Percentiles rank a stretch among this genome's conserved stretches.
Conservation (phyloP, 2,888 invertebrate species). For the Cylloceria caligata region DNA sequence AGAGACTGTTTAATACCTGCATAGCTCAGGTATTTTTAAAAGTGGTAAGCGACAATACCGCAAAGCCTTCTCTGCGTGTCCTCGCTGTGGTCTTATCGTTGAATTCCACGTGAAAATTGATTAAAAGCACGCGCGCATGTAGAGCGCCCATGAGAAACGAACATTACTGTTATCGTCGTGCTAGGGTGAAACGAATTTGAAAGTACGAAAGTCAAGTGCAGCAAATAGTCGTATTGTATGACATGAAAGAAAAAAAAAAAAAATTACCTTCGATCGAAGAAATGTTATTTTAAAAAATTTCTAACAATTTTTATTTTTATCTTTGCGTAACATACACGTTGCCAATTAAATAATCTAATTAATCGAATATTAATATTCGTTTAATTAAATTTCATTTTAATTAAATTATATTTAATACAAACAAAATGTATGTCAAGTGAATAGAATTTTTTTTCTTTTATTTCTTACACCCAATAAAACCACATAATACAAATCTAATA, state of each 20-base stretch:
- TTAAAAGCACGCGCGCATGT: not conserved
- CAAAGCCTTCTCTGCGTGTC: not conserved
- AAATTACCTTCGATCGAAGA: not conserved
- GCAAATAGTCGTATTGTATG: not conserved
- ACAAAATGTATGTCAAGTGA: not conserved
- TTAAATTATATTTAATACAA: not conserved
- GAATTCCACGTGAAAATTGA: slow-evolving; percentile 51
- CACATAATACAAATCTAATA: too few relatives aligned
- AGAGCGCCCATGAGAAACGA: not conserved
- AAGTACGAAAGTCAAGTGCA: not conserved
- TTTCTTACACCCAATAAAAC: too few relatives aligned
- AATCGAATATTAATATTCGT: not conserved
- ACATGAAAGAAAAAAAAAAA: not conserved
- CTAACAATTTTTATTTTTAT: too few relatives aligned
- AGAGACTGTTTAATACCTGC: not conserved
- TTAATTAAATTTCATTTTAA: not conserved
- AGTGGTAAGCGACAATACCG: not conserved
- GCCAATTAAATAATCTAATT: not conserved
- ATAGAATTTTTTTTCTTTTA: not conserved
- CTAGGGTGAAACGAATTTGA: slow-evolving; percentile 4
- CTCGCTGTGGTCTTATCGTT: slow-evolving; percentile 32
- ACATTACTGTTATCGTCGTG: slow-evolving; percentile 16
- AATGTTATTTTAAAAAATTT: too few relatives aligned
- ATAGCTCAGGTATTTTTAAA: not conserved
- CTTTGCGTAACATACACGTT: too few relatives aligned